Base-by-base conservation (phyloP, 2,888 invertebrate genomes). In the Brenthis hecate region DNA sequence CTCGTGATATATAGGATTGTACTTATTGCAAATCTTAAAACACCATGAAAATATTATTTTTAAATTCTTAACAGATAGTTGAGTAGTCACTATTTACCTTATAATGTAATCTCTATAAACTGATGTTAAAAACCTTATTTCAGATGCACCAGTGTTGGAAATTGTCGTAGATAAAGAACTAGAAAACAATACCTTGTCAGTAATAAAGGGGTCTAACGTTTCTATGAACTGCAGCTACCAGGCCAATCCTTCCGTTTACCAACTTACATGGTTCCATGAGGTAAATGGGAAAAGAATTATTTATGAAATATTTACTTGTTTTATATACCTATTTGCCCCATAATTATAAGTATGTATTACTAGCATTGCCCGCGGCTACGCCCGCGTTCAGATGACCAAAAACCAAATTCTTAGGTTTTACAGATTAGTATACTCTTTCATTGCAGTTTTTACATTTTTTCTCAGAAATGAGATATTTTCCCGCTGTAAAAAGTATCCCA, bases 251-350 rank as follows among this genome's bases (percentile, higher is more conserved):
- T 77, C 83, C 3, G 78, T 87, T 1, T 84, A 86, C 70, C 84
- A 87, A 71, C 74, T 92, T 6, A 81, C 81, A 32, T 92, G 92
- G 89, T 90, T 85, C 71, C 88, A 87, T 73, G 83, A 85, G 85
- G 92, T 91, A 81, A 77, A 6, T 19, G 47, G n/a, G 53, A 65
- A 60, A 51, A 19, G 28, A 28, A 47, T 53, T 16, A 13, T 43
- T 53, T 60, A n/a, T n/a, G 8, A 48, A 13, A 16, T 36, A 13
- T 11, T 56, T 36, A 13, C 13, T 16, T 16, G 3, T 1, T 36
- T 11, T 16, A n/a, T 14, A 11, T 32, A n/a, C n/a, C n/a, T n/a
- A 55, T 28, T 5, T 28, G 1, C 23, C 23, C 28, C n/a, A 13
- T 2, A 43, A 43, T 43, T 43, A 43, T 43, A n/a, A n/a, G n/a